phyloP scores from a whole-genome alignment of 1,140 invertebrate genomes.

The Calliphora vicina region DNA sequence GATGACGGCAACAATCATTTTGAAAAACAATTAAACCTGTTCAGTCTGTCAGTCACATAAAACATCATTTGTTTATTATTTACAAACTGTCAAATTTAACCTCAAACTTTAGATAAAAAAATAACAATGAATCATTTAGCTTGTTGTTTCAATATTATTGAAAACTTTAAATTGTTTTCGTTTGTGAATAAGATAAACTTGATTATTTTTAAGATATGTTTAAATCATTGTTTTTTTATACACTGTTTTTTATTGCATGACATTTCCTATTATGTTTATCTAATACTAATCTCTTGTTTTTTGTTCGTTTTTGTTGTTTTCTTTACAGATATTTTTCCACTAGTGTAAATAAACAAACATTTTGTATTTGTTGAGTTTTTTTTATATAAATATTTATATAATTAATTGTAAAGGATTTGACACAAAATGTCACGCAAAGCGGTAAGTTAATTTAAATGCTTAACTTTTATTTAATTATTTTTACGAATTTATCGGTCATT shows the following conservation, averaged over 20 bases:
- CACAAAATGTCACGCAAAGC: constrained; percentile 59
- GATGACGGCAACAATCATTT: background rate
- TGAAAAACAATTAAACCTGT: background rate
- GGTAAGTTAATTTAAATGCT: constrained; percentile 46
- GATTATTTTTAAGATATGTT: background rate
- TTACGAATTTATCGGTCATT: no score
- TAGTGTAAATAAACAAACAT: constrained; percentile 19
- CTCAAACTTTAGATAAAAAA: background rate
- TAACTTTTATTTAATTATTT: no score
- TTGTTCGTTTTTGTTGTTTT: constrained; percentile 17
- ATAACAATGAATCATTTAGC: background rate
- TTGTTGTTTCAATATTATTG: no score
- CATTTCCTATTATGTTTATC: background rate
- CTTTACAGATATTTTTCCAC: constrained; percentile 23
- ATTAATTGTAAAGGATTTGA: constrained; percentile 23
- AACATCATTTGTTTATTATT: background rate
- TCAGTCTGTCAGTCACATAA: background rate
- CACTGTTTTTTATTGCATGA: background rate
- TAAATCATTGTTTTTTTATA: background rate
- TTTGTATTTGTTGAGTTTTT: background rate
- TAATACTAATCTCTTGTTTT: background rate
- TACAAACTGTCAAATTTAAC: background rate
- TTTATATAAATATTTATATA: background rate
- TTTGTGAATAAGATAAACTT: no score
- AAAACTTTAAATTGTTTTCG: no score